Conservation (phyloP, 2,797 vertebrate species). For the Chiloscyllium punctatum region DNA sequence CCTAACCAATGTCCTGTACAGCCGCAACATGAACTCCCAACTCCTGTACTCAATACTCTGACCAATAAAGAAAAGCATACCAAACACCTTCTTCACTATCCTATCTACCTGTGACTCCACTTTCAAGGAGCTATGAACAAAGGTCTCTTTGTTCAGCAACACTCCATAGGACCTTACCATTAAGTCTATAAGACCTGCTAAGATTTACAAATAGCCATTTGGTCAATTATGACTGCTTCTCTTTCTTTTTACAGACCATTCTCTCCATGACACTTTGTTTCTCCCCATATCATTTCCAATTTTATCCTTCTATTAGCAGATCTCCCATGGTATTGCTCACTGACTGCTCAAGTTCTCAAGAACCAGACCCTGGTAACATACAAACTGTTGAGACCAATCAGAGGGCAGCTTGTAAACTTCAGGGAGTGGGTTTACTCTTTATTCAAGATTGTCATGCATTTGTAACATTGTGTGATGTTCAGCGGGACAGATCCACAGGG, state of each 20-base stretch:
- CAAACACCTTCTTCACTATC: too few species aligned
- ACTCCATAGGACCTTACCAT: too few species aligned
- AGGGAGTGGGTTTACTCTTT: background rate
- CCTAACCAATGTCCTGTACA: too few species aligned
- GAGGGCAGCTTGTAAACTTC: background rate
- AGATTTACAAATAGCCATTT: too few species aligned
- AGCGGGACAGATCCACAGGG: background rate
- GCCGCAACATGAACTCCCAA: too few species aligned
- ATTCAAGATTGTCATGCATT: background rate
- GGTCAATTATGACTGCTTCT: background rate
- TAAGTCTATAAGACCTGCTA: too few species aligned
- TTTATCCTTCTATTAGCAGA: background rate
- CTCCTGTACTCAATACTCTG: too few species aligned
- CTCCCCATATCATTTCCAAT: background rate
- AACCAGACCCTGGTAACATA: background rate
- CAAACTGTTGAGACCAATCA: background rate
- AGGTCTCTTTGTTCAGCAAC: too few species aligned
- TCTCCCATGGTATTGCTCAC: background rate
- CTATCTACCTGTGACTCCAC: too few species aligned
- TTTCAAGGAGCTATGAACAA: too few species aligned
- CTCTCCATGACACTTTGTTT: background rate
- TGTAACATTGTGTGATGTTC: background rate
- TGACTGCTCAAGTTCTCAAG: background rate
- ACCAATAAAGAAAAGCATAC: too few species aligned
- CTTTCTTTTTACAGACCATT: background rate